Conservation (phyloP, 2,797 vertebrate genomes). For the Poeciliopsis infans region DNA sequence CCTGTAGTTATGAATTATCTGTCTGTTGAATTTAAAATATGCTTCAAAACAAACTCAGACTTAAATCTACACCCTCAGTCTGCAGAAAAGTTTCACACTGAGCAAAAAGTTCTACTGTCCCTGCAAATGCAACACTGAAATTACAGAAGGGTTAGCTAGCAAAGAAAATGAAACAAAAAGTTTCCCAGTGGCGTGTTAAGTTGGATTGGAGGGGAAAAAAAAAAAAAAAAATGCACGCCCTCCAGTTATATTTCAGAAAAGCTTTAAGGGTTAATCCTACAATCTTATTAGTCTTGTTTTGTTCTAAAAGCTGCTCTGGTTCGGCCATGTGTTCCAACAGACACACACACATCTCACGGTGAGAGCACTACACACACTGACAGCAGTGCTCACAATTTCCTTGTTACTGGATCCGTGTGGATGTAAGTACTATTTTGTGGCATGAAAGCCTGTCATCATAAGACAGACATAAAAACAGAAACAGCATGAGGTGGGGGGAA, state of each 20-base stretch:
- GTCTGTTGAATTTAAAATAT: neutral
- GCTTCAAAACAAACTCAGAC: neutral
- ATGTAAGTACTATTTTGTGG: slow-evolving; percentile 20
- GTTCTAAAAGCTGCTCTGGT: neutral
- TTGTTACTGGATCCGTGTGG: slow-evolving; percentile 10
- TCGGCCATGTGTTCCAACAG: neutral
- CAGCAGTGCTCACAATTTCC: neutral
- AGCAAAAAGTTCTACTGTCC: neutral
- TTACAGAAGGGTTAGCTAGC: neutral
- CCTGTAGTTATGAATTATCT: neutral
- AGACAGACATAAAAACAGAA: slow-evolving; percentile 21
- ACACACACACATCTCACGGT: neutral
- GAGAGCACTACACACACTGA: neutral
- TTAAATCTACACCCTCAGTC: neutral
- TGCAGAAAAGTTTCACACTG: neutral
- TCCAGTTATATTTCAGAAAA: neutral
- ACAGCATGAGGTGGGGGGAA: slow-evolving; percentile 7
- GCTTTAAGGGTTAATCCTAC: neutral
- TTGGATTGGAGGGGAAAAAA: neutral
- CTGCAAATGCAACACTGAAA: neutral
- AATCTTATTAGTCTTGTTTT: neutral
- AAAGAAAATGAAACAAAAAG: neutral
- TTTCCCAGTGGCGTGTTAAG: neutral
- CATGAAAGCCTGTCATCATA: slow-evolving; percentile 15
- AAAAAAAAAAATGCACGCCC: neutral